A percentile compares a stretch with the other conserved stretches of the same genome.
Evolutionary conservation across 2,888 invertebrate species (phyloP).

Genomic region (Poecilus cupreus): DNA sequence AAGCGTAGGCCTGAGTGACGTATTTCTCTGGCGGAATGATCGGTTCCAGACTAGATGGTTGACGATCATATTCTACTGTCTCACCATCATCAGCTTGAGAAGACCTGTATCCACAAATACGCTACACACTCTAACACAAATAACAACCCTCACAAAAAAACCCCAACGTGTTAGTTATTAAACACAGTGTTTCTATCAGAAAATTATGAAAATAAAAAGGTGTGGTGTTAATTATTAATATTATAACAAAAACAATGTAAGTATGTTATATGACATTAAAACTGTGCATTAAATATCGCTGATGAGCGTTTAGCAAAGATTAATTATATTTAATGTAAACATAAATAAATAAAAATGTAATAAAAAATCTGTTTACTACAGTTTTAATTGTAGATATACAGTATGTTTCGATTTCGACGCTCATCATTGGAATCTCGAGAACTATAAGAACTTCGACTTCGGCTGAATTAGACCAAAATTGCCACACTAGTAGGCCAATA

Average conservation of each 20-base stretch:
- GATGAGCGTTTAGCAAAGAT: background rate
- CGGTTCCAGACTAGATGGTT: constrained; percentile 67
- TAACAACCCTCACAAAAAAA: constrained; percentile 3
- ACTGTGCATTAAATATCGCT: background rate
- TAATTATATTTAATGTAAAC: background rate
- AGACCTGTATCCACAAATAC: constrained; percentile 74
- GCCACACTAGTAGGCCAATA: too few relatives aligned
- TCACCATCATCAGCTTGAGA: constrained; percentile 70
- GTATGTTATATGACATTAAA: background rate
- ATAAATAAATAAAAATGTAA: background rate
- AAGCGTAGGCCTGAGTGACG: constrained; percentile 67
- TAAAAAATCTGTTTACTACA: too few relatives aligned
- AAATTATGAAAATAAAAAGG: background rate
- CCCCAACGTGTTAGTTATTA: constrained; percentile 13
- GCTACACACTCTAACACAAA: constrained; percentile 57
- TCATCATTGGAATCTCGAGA: too few relatives aligned
- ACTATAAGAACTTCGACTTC: too few relatives aligned
- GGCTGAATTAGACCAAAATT: too few relatives aligned
- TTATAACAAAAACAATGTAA: background rate
- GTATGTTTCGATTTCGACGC: too few relatives aligned
- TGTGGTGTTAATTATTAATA: background rate
- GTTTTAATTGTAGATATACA: too few relatives aligned
- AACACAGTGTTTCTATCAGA: background rate
- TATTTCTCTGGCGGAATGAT: constrained; percentile 74
- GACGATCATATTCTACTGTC: constrained; percentile 69